Evolutionary conservation across 2,888 invertebrate genomes (phyloP), one percentile per base, ranked within the genome.

Genomic region (Lissonota sp.): DNA sequence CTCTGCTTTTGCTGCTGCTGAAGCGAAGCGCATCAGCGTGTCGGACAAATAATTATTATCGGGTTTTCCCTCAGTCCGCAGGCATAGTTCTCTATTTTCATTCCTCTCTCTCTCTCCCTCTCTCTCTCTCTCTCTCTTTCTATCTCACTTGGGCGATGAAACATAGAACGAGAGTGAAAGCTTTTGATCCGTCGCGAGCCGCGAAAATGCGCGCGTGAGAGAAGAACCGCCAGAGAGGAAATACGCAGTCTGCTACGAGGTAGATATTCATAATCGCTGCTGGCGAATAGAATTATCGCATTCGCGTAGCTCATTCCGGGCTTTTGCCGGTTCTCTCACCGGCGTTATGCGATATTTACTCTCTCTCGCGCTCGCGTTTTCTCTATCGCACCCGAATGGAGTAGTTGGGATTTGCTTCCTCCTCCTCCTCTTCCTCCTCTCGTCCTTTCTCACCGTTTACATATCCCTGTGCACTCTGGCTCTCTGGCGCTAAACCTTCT

Each of bases 241-340:
- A 57, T 58, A 63, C 76, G 42, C 83, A 84, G 89, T 88, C 91
- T 91, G 91, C 88, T 87, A 84, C 87, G 88, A 88, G 87, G 88
- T 86, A 88, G 91, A 92, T 92, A 92, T 90, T 91, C 90, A 90
- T 92, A 92, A 92, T 92, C 91, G 91, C 87, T 88, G 84, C 79
- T 80, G 88, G 88, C 88, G 90, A 92, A 91, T 91, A 90, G 92
- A 92, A 92, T 91, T 91, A 92, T 91, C 90, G 87, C 89, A 87
- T 88, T 90, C 87, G 83, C 85, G 84, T 84, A 84, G 87, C 82
- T 84, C 86, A 83, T 85, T 86, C 83, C 77, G 80, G 77, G 69
- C 51, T 51, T 60, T 64, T 46, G 10, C 53, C 77, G 62, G 40
- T 62, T 73, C 73, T 46, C 75, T 51, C 58, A 57, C 51, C 53